Evolutionary conservation across 2,888 invertebrate genomes (phyloP), one percentile per base, ranked within the genome.

Genomic region (Nomada fabriciana): DNA sequence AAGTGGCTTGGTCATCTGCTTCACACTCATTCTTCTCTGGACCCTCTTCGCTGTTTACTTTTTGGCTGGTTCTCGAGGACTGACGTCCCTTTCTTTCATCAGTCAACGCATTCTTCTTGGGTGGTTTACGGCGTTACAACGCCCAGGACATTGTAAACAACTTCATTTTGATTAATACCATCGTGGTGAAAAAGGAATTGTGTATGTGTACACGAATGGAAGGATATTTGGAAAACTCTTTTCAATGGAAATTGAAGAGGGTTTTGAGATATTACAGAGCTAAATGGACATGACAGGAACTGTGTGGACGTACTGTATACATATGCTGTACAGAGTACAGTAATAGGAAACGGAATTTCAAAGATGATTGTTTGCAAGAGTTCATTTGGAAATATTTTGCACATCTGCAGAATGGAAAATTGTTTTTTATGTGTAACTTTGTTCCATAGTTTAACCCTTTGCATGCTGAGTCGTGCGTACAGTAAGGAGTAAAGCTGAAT

Each of bases 1-100:
- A 63, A 69, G 69, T 70, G 43, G 57, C 50, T 69, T 42, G 63
- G 23, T 63, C 78, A 59, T 69, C 57, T 25, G 79, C 63, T 64
- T 79, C 77, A 29, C 69, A 52, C 69, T 68, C 63, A 20, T 57
- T 65, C 61, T 67, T 67, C 42, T 11, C 23, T 36, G 52, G 29
- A 60, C 23, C 43, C 18, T 18, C 15, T 20, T 20, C 50, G 25
- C 57, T 57, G 53, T 71, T 78, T 71, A 65, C 70, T 78, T 71
- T 64, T 70, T 80, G 36, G 36, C 23, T 52, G 55, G 55, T 42
- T 42, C 42, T 76, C 50, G n/a, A 79, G 36, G 63, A 57, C 78
- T 50, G 29, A 42, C 50, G 65, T 42, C 52, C 77, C n/a, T 76
- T 50, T 69, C 57, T 52, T 69, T 76, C 68, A 42, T 50, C 73